phyloP scores from a whole-genome alignment of 2,888 invertebrate species.

The Penaeus monodon region DNA sequence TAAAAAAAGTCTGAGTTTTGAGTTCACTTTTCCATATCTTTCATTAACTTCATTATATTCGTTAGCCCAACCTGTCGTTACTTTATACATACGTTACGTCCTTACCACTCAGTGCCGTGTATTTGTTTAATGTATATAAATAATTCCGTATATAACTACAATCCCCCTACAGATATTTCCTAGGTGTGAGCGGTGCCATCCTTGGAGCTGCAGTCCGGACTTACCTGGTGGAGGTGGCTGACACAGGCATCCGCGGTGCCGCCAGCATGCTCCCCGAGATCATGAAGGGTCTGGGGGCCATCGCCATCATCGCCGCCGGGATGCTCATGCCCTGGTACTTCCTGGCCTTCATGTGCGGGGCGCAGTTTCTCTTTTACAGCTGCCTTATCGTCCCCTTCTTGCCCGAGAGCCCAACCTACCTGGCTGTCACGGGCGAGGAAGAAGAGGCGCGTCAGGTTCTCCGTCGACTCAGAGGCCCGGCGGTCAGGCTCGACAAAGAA shows the following conservation, averaged over 20 bases:
- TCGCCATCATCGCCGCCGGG: not conserved
- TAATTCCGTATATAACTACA: not conserved
- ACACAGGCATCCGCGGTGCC: constrained; percentile 35
- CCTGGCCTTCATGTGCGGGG: constrained; percentile 1
- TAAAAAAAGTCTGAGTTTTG: too few relatives aligned
- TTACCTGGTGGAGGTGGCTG: constrained; percentile 29
- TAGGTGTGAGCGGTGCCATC: not conserved
- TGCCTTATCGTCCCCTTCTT: not conserved
- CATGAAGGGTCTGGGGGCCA: constrained; percentile 26
- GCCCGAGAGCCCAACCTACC: constrained; percentile 34
- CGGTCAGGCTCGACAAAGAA: constrained; percentile 21
- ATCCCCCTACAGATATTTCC: constrained; percentile 12
- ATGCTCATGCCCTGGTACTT: constrained; percentile 30
- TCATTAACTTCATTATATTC: too few relatives aligned
- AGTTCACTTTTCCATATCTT: too few relatives aligned
- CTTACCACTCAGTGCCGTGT: too few relatives aligned
- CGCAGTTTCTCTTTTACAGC: not conserved
- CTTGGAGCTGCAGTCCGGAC: not conserved
- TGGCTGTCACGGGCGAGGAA: constrained; percentile 22
- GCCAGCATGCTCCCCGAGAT: not conserved
- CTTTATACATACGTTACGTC: too few relatives aligned
- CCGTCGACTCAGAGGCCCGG: constrained; percentile 1
- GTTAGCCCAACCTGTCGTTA: too few relatives aligned
- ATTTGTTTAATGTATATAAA: too few relatives aligned
- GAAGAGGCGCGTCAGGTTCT: constrained; percentile 26